Percentiles rank a stretch among this genome's conserved stretches.
Conservation (phyloP, 2,888 invertebrate species). For the Cryptus armator region DNA sequence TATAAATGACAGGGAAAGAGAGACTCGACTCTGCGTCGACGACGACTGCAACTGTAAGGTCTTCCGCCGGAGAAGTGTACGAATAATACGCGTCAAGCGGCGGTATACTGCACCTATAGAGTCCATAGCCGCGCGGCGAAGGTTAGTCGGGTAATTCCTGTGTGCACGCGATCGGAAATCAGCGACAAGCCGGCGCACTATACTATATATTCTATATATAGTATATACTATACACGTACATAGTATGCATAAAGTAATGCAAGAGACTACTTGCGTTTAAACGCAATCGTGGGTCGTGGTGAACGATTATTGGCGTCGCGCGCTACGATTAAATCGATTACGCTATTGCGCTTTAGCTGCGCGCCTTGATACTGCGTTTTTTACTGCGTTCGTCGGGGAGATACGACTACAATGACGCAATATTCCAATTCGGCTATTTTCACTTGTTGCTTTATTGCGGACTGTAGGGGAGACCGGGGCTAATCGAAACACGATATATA, state of each 20-base stretch:
- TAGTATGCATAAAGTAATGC: constrained; percentile 20
- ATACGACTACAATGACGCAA: neutral
- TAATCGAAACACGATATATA: too few species aligned
- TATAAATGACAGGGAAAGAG: neutral
- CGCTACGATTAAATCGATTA: constrained; percentile 51
- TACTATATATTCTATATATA: constrained; percentile 20
- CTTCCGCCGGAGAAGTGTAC: constrained; percentile 7
- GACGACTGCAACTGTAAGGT: constrained; percentile 5
- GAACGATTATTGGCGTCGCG: constrained; percentile 57
- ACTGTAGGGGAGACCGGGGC: too few species aligned
- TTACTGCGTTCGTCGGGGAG: neutral
- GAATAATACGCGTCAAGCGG: neutral
- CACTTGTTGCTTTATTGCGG: too few species aligned
- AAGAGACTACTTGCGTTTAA: constrained; percentile 31
- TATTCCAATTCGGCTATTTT: too few species aligned
- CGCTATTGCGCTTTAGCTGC: constrained; percentile 9
- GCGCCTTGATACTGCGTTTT: constrained; percentile 26
- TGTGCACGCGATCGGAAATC: constrained; percentile 57
- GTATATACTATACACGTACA: neutral
- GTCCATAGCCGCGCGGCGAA: constrained; percentile 19
- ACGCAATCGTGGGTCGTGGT: constrained; percentile 56
- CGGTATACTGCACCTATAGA: neutral
- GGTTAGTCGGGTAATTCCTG: constrained; percentile 49
- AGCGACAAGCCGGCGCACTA: constrained; percentile 18
- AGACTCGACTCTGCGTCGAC: neutral